phyloP scores from a whole-genome alignment of 2,113 vertebrate genomes.

The Marcusenius ussheri region DNA sequence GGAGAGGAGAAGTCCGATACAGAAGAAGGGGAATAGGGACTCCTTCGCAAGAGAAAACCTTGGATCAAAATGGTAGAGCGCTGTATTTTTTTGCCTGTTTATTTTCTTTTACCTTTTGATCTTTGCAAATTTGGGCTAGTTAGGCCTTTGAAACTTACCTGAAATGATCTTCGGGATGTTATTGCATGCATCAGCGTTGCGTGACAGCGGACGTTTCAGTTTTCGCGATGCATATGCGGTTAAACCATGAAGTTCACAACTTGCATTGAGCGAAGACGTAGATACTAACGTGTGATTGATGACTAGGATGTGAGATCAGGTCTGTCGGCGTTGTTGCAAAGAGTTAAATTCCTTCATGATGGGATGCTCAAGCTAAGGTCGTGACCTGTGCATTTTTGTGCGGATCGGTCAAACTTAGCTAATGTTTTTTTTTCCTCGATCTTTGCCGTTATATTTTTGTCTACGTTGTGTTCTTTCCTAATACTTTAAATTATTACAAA shows the following conservation, averaged over 20 bases:
- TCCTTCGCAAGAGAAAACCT: constrained; percentile 46
- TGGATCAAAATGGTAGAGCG: constrained; percentile 57
- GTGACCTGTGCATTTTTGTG: constrained; percentile 7
- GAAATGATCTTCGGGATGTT: background rate
- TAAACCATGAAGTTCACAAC: constrained; percentile 23
- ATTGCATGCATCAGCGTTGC: background rate
- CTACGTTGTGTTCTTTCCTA: background rate
- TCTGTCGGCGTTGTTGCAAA: constrained; percentile 17
- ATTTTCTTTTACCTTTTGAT: background rate
- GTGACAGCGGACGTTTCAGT: background rate
- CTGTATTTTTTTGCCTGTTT: constrained; percentile 11
- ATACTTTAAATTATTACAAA: background rate
- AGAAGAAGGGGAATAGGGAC: constrained; percentile 47
- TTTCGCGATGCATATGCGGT: background rate
- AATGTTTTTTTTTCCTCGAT: background rate
- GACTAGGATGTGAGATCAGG: constrained; percentile 6
- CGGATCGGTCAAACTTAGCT: background rate
- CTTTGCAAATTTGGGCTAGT: constrained; percentile 18
- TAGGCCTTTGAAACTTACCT: constrained; percentile 30
- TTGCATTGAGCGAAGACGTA: constrained; percentile 18
- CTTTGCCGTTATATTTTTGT: constrained; percentile 7
- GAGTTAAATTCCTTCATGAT: constrained; percentile 30
- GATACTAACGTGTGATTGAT: constrained; percentile 9
- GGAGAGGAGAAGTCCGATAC: constrained; percentile 45
- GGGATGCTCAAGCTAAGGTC: constrained; percentile 12